Conservation (phyloP, 2,888 invertebrate species). For the Phengaris arion region DNA sequence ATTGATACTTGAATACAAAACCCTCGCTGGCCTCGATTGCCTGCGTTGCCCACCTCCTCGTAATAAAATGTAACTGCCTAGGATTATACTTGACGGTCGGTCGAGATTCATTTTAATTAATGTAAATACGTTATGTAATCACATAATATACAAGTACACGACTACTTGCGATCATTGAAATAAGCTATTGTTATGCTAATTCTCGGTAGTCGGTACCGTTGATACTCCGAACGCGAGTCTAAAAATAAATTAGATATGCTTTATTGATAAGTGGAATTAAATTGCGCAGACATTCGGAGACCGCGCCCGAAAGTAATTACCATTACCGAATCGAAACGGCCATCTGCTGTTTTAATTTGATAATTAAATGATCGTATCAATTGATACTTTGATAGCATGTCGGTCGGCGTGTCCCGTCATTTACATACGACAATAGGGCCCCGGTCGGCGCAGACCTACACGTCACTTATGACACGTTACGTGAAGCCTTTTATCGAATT, state of each 20-base stretch:
- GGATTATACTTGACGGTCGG: neutral
- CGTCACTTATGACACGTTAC: slow-evolving; percentile 11
- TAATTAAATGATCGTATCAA: slow-evolving; percentile 26
- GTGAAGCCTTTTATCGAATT: slow-evolving; percentile 13
- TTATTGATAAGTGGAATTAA: slow-evolving; percentile 16
- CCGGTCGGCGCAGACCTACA: neutral
- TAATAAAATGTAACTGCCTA: neutral
- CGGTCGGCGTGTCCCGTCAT: neutral
- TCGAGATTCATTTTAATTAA: neutral
- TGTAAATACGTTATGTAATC: slow-evolving; percentile 6
- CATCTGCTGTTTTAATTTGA: slow-evolving; percentile 27
- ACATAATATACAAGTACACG: neutral
- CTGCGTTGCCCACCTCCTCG: neutral
- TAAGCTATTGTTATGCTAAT: neutral
- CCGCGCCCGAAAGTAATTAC: slow-evolving; percentile 27
- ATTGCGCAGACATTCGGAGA: slow-evolving; percentile 25
- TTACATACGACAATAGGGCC: slow-evolving; percentile 20
- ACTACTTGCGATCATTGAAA: neutral
- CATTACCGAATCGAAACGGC: slow-evolving; percentile 21
- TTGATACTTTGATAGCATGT: slow-evolving; percentile 26
- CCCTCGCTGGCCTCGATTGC: neutral
- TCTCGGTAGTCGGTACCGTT: neutral
- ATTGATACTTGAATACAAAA: neutral
- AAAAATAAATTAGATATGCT: slow-evolving; percentile 25
- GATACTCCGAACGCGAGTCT: neutral